Base-by-base conservation (phyloP, 2,113 vertebrate genomes). In the Picathartes gymnocephalus region DNA sequence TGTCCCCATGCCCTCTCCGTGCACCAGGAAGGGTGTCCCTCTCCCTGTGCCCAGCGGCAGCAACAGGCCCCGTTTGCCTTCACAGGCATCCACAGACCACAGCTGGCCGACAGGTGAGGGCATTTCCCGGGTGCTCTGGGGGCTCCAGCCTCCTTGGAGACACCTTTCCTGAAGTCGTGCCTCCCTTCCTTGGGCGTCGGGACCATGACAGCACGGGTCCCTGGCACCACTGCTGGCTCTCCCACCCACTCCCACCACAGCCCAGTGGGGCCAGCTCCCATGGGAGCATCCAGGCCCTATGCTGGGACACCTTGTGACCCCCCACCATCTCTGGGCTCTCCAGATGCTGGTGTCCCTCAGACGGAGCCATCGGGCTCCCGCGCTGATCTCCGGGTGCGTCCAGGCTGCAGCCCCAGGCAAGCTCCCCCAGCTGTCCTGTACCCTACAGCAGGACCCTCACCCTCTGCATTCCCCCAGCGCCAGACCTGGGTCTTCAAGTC, bases 401-500 rank as follows among this genome's bases (percentile, higher is more conserved):
- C 45, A 19, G 64, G 72, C 93, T 69, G 61, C 0, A 0, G 21
- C n/a, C 19, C 1, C 0, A 0, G 53, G 11, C 1, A 4, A 80
- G 5, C 8, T 19, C 31, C 31, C 33, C 40, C 20, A 17, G 24
- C 19, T 25, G 27, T 33, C 48, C 72, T 1, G 0, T 3, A 0
- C 2, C 1, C 35, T 60, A 2, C 51, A 40, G 31, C 45, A 3
- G n/a, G 73, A 60, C 48, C 37, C 3, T 77, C 90, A 86, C 21
- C 56, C 42, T 39, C 57, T 76, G n/a, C 28, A 9, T 8, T 15
- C 64, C 82, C 51, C 48, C 88, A 97, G 95, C 83, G 81, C 53
- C 92, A 96, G 72, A 96, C 79, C 1, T 96, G 96, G 96, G 57
- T 97, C 31, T 98, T 98, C 93, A 60, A 53, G 37, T 92, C 95